These are phyloP conservation scores for Lasioglossum vierecki DNA, from an alignment of 2,888 invertebrate genomes.

Conservation along the genomic window DNA sequence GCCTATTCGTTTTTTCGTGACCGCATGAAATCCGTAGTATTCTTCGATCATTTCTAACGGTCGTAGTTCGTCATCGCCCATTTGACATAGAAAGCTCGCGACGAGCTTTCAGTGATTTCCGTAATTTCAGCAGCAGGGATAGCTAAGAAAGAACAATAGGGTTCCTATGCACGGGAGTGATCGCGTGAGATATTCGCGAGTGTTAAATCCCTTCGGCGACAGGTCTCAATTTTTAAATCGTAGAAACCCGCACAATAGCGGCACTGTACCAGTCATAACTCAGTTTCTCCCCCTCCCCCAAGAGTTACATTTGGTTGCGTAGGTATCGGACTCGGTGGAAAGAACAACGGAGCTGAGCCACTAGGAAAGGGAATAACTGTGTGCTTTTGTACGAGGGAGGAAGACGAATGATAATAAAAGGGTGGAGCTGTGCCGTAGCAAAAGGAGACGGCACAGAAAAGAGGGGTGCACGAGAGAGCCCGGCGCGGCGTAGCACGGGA, in stretches of 20 bases:
- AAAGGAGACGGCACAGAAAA: neutral
- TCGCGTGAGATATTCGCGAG: conserved; percentile 23
- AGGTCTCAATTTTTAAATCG: conserved; percentile 57
- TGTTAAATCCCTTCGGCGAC: conserved; percentile 2
- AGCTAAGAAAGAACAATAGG: neutral
- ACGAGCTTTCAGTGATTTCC: neutral
- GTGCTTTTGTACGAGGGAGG: conserved; percentile 20
- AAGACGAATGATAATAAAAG: conserved; percentile 58
- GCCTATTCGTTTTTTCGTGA: too few relatives aligned
- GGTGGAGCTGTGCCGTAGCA: conserved; percentile 10
- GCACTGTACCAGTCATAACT: conserved; percentile 14
- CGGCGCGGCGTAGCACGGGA: conserved; percentile 34
- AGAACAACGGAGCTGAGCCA: conserved; percentile 49
- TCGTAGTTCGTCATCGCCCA: neutral
- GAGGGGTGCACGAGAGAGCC: conserved; percentile 12
- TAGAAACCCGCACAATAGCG: conserved; percentile 32
- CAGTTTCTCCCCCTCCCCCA: conserved; percentile 19
- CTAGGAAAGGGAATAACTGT: conserved; percentile 19
- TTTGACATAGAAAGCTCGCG: neutral
- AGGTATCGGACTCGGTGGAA: conserved; percentile 34
- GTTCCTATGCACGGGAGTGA: too few relatives aligned
- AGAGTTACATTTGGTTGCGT: conserved; percentile 39
- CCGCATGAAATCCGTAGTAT: neutral
- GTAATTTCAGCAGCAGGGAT: neutral
- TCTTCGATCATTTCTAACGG: neutral